Evolutionary conservation across 2,888 invertebrate species (phyloP), one percentile per base, ranked within the genome.

Genomic region (Habroteleia sp.): DNA sequence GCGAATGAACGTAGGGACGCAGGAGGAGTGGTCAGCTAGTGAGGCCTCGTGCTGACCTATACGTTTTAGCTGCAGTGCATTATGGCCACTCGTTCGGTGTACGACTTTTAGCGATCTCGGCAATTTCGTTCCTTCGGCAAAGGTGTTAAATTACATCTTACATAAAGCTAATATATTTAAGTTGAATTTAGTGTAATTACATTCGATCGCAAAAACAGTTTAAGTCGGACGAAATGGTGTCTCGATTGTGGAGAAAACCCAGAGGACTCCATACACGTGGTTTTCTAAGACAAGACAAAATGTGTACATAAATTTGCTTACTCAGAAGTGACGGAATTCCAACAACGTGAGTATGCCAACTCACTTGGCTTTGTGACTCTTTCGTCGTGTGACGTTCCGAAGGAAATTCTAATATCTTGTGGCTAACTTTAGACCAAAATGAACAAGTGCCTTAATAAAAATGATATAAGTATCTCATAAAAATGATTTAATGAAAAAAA

Each of bases 21-120:
- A 69, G 79, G 84, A 83, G 87, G 86, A 87, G 87, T 87, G 87
- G 87, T 87, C 86, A 86, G 82, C 79, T 79, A 77, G 50, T 78
- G 77, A 83, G 82, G 85, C 82, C 84, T 84, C 84, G 80, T 83
- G 86, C 84, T 86, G 87, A 85, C 87, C 87, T 87, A 87, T 87
- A 87, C 87, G 83, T 85, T 85, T 83, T 83, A 82, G 84, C 75
- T 79, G 78, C 85, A 86, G 86, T 88, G 83, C 85, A 87, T 87
- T 87, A 87, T 87, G 85, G 86, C 86, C 83, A 84, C 85, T 87
- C 82, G 81, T 73, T 60, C 48, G 56, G 74, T 75, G 60, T 65
- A 37, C 74, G 77, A 60, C 77, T 63, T 71, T 42, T 65, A 73
- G 48, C 60, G 60, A 69, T 77, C 66, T 39, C 74, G 65, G 25